These are phyloP conservation scores for Lateolabrax maculatus DNA, from an alignment of 2,797 vertebrate genomes.

Conservation along the genomic window DNA sequence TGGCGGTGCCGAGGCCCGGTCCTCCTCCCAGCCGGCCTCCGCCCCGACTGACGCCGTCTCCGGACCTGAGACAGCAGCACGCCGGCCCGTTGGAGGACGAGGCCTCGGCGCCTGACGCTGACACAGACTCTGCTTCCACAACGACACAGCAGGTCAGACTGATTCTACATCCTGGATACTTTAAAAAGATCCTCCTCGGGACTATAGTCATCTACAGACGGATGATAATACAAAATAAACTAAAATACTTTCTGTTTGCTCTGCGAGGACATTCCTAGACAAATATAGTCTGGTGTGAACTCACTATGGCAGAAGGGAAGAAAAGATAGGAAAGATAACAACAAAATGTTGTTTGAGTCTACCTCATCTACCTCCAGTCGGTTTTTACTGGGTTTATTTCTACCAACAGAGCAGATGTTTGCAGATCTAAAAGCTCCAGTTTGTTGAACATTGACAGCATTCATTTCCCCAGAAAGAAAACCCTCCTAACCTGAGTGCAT, in stretches of 20 bases:
- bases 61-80: slow-evolving; percentile 87
- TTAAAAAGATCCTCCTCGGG: neutral
- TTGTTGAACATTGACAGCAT: neutral
- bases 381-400: no score
- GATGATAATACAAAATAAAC: neutral
- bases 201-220: neutral
- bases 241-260: no score
- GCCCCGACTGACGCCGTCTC: slow-evolving; percentile 86
- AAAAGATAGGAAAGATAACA: no score
- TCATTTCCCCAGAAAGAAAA: neutral
- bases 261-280: no score
- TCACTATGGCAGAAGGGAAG: no score
- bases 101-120: slow-evolving; percentile 85
- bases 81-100: slow-evolving; percentile 81
- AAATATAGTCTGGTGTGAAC: no score
- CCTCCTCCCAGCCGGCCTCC: slow-evolving; percentile 77
- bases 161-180: neutral
- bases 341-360: no score
- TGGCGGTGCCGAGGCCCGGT: slow-evolving; percentile 85
- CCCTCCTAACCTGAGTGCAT: slow-evolving; percentile 23
- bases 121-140: slow-evolving; percentile 77
- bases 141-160: slow-evolving; percentile 87
- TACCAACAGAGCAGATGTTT: neutral
- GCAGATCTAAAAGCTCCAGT: neutral
- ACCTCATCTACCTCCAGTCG: no score